A percentile compares a stretch with the other conserved stretches of the same genome.
Evolutionary conservation across 2,888 invertebrate species (phyloP).

Genomic region (Scaptomyza reducta): DNA sequence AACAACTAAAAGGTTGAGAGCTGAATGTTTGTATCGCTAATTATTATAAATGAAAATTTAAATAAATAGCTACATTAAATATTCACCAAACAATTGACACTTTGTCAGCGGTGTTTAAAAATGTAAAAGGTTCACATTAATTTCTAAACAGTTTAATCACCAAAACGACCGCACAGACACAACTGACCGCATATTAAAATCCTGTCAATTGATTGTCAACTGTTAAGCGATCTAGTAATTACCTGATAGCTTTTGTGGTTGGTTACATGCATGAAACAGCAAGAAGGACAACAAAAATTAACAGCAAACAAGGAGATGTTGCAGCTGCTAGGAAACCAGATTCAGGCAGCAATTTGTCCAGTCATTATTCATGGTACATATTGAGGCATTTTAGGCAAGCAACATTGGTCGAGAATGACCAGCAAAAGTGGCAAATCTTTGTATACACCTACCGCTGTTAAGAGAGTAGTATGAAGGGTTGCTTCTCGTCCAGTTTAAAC

Average conservation of each 20-base stretch:
- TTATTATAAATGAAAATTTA: not conserved
- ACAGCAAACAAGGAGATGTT: constrained; percentile 26
- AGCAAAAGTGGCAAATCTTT: constrained; percentile 79
- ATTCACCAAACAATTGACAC: constrained; percentile 6
- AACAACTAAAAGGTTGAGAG: not conserved
- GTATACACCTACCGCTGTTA: constrained; percentile 65
- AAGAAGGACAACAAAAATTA: constrained; percentile 25
- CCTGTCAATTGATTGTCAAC: constrained; percentile 64
- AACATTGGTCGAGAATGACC: constrained; percentile 50
- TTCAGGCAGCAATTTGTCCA: constrained; percentile 66
- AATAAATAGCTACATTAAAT: not conserved
- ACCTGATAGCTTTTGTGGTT: constrained; percentile 63
- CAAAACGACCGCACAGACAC: not conserved
- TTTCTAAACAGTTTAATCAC: constrained; percentile 1
- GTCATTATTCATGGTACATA: constrained; percentile 75
- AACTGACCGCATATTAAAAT: constrained; percentile 28
- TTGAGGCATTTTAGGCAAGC: constrained; percentile 53
- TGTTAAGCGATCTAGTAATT: constrained; percentile 73
- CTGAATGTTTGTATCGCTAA: not conserved
- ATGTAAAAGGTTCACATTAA: constrained; percentile 5
- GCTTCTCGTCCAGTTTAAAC: constrained; percentile 22
- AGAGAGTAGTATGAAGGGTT: not conserved
- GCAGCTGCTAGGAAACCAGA: constrained; percentile 42
- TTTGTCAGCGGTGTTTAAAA: not conserved
- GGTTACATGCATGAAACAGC: constrained; percentile 51